Evolutionary conservation across 2,797 vertebrate genomes (phyloP).

Genomic region (Mastacembelus armatus): DNA sequence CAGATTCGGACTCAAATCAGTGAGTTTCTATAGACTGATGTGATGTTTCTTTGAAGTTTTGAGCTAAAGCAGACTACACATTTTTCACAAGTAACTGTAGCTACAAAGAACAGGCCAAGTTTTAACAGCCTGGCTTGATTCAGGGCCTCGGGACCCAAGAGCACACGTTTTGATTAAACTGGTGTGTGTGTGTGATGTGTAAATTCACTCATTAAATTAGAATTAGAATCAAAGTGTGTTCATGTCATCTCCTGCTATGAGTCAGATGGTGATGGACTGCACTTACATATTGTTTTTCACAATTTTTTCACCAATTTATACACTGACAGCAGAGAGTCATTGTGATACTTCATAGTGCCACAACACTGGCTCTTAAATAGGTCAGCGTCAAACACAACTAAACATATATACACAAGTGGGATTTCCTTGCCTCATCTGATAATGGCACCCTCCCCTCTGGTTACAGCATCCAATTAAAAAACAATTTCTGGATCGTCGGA

Average conservation of each 20-base stretch:
- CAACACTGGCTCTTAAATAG: neutral
- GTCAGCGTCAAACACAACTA: neutral
- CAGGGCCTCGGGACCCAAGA: neutral
- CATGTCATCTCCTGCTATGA: neutral
- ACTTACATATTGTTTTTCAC: too few relatives aligned
- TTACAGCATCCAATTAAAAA: constrained; percentile 28
- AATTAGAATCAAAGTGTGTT: too few relatives aligned
- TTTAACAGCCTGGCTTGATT: neutral
- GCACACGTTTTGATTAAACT: neutral
- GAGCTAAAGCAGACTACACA: neutral
- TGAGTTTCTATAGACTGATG: neutral
- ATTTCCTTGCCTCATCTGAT: constrained; percentile 7
- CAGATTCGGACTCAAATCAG: neutral
- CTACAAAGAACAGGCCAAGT: constrained; percentile 5
- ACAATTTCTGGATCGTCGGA: neutral
- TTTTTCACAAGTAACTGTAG: neutral
- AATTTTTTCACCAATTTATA: too few relatives aligned
- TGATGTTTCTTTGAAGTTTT: neutral
- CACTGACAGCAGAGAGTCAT: constrained; percentile 8
- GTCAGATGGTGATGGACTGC: too few relatives aligned
- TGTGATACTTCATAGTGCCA: neutral
- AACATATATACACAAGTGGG: constrained; percentile 11
- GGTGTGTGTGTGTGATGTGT: constrained; percentile 6
- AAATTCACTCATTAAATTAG: constrained; percentile 15
- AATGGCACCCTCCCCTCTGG: constrained; percentile 2